Conservation (phyloP, 2,113 vertebrate species). For the Phaethon lepturus region DNA sequence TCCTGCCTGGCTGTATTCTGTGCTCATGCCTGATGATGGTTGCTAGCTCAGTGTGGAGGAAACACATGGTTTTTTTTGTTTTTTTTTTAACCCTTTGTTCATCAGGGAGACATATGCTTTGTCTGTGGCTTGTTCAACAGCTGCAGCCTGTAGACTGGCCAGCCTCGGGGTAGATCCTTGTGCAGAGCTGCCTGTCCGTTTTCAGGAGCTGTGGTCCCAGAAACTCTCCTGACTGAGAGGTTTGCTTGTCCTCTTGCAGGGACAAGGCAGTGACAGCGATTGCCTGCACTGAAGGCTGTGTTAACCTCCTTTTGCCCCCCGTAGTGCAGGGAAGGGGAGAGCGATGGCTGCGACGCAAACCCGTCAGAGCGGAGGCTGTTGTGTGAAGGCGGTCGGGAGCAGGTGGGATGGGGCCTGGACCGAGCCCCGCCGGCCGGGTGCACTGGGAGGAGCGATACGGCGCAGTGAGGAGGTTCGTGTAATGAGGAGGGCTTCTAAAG, state of each 20-base stretch:
- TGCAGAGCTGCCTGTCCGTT: background rate
- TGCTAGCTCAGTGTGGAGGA: background rate
- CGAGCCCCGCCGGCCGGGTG: fast-evolving
- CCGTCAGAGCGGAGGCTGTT: background rate
- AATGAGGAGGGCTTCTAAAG: background rate
- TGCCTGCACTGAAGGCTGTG: background rate
- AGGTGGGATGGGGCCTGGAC: background rate
- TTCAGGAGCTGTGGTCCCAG: background rate
- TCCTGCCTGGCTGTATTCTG: background rate
- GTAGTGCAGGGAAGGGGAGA: too few species aligned
- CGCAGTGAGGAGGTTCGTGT: fast-evolving
- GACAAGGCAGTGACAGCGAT: background rate
- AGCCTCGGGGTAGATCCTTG: background rate
- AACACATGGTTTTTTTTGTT: too few species aligned
- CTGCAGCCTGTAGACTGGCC: background rate
- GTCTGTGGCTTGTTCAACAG: background rate
- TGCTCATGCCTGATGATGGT: background rate
- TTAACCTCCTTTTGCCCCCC: background rate
- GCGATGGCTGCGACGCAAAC: background rate
- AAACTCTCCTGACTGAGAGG: background rate
- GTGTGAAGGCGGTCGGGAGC: background rate
- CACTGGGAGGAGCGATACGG: background rate
- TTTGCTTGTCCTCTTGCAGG: background rate
- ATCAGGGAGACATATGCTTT: fast-evolving
- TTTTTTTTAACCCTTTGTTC: background rate